Evolutionary conservation across 2,797 vertebrate genomes (phyloP), one percentile per base, ranked within the genome.

Genomic region (Sebastes glaucus): DNA sequence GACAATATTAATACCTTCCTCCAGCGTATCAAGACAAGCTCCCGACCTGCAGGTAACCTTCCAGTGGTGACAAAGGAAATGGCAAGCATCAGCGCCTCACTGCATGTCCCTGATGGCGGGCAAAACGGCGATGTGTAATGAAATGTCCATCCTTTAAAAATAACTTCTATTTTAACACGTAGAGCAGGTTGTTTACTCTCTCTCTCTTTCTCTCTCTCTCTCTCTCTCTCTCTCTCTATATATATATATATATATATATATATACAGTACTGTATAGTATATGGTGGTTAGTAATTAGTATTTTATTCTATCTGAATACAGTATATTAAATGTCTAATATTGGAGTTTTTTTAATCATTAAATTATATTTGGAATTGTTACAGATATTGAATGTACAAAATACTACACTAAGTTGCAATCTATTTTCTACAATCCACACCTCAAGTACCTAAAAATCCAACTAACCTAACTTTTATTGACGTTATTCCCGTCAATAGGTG

Each of bases 21-120:
- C 1, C 35, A 94, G 94, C 89, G 93, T 62, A 52, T 95, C 23
- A 93, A 92, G 83, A 56, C 56, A 20, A 80, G 67, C 62, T 83
- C 74, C 53, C 77, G 59, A 57, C 83, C 93, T 60, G 85, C 88
- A 64, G 71, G 79, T 53, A 92, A 94, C 71, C 91, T 93, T 67
- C 89, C 89, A 71, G 52, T 77, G 74, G 76, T 71, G 73, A 59
- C 57, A 28, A 91, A 90, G 74, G 77, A 87, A 67, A 89, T 75
- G 66, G 32, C 11, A 32, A 74, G 46, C 28, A 38, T 84, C 22
- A 71, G 23, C 11, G 5, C 30, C 25, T 14, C 72, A n/a, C 56
- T 73, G 23, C 22, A 28, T 22, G 59, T 49, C 33, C 20, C 4
- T 7, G 27, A 75, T 27, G 74, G 56, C 59, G 60, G 38, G 62